Evolutionary conservation across 2,797 vertebrate genomes (phyloP).

Genomic region (Phrynocephalus vlangalii): DNA sequence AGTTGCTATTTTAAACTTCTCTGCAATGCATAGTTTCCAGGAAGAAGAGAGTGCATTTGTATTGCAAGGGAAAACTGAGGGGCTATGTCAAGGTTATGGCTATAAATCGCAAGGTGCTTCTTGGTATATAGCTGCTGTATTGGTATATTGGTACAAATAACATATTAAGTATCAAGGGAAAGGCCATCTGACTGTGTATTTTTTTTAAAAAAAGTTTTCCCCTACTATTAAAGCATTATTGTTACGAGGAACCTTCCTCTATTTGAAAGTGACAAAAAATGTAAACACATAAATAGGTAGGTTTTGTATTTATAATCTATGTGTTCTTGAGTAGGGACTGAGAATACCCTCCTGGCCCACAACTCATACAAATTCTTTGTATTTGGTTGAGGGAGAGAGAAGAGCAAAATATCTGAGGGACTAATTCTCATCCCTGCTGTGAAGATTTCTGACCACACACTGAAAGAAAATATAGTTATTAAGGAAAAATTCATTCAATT

Average conservation of each 20-base stretch:
- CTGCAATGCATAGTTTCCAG: neutral
- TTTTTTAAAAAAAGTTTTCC: neutral
- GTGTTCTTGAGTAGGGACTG: neutral
- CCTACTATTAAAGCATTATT: neutral
- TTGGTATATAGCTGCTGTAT: neutral
- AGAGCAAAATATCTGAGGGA: neutral
- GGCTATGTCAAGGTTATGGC: neutral
- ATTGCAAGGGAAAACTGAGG: neutral
- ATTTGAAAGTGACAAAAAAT: neutral
- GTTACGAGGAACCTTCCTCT: neutral
- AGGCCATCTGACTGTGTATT: neutral
- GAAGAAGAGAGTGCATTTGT: neutral
- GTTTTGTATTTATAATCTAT: neutral
- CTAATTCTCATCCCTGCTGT: neutral
- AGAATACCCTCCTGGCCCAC: neutral
- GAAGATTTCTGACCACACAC: neutral
- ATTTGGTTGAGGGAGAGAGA: neutral
- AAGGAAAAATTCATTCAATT: neutral
- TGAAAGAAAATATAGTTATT: neutral
- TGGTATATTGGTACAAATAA: neutral
- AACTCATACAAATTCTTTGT: neutral
- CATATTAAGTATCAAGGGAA: neutral
- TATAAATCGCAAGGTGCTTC: neutral
- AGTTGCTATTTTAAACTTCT: constrained; percentile 11
- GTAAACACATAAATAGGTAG: neutral